Base-by-base conservation (phyloP, 2,113 vertebrate species). In the Vireo altiloquus region DNA sequence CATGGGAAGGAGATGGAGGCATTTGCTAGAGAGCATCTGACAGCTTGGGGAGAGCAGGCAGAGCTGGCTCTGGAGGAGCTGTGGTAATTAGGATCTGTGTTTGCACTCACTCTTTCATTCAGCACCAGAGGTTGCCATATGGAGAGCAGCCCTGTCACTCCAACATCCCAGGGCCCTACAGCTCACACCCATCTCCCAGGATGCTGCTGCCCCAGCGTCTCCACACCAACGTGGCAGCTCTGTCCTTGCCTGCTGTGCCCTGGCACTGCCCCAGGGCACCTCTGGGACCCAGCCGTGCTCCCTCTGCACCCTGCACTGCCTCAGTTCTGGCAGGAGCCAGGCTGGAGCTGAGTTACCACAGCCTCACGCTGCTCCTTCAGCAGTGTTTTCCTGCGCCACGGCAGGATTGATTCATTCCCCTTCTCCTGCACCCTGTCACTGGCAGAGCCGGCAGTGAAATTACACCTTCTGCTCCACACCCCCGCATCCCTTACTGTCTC, bases 61-160 rank as follows among this genome's bases (percentile, higher is more conserved):
- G 91, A 95, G 91, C 74, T 89, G 94, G 87, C 89, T 95, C 47
- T 84, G 95, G 91, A 95, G 79, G 72, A 88, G 70, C 89, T 96
- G 92, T 47, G 66, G 87, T 84, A 96, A 96, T 97, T 97, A 96
- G 72, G 95, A 80, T 60, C 91, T 78, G 65, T 95, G 89, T 96
- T 96, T 93, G 90, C 87, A 47, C 82, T 95, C 94, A 61, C 50
- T 63, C 90, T 65, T 82, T 84, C 84, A 75, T 91, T 74, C 94
- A 97, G 93, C 93, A 95, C 89, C 94, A 95, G 95, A 94, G 94
- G 89, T 96, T 82, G 79, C 94, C 97, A 78, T 93, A 75, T 92
- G 70, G 14, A 80, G 95, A 96, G 96, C 95, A 95, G 96, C 64
- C 87, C 95, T 92, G 84, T 78, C 79, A 42, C 96, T 95, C 59